Conservation (phyloP, 2,888 invertebrate genomes). For the Phlogophora meticulosa region DNA sequence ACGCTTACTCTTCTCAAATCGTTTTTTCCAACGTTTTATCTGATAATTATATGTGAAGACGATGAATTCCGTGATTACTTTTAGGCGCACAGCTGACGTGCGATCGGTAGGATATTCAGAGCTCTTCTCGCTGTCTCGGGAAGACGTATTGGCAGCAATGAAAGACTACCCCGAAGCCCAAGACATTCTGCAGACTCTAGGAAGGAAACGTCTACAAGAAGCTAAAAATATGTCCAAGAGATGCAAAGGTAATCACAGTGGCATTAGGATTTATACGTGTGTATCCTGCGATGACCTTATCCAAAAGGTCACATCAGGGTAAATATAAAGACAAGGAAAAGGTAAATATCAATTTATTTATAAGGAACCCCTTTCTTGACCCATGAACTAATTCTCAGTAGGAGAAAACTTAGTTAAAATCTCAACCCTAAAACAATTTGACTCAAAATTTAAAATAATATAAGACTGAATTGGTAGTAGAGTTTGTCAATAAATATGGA, state of each 20-base stretch:
- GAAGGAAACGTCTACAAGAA: constrained; percentile 96
- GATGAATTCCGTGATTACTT: background rate
- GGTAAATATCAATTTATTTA: constrained; percentile 26
- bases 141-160: constrained; percentile 98
- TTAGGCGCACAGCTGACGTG: constrained; percentile 98
- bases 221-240: constrained; percentile 92
- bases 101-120: constrained; percentile 99
- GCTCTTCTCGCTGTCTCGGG: constrained; percentile 97
- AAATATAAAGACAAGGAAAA: constrained; percentile 19
- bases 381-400: constrained; percentile 40
- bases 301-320: background rate
- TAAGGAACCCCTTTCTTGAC: constrained; percentile 18
- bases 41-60: too few relatives aligned
- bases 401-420: constrained; percentile 36
- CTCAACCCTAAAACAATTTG: background rate
- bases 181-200: constrained; percentile 97
- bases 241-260: constrained; percentile 54
- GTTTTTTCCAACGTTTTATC: too few relatives aligned
- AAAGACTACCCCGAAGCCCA: constrained; percentile 99
- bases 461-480: constrained; percentile 56
- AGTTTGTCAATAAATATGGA: constrained; percentile 53
- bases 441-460: constrained; percentile 30
- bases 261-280: constrained; percentile 18
- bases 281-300: background rate
- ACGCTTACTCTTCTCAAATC: too few relatives aligned